phyloP scores from a whole-genome alignment of 64 coral and sea anemone genomes.

The Exaiptasia diaphana region DNA sequence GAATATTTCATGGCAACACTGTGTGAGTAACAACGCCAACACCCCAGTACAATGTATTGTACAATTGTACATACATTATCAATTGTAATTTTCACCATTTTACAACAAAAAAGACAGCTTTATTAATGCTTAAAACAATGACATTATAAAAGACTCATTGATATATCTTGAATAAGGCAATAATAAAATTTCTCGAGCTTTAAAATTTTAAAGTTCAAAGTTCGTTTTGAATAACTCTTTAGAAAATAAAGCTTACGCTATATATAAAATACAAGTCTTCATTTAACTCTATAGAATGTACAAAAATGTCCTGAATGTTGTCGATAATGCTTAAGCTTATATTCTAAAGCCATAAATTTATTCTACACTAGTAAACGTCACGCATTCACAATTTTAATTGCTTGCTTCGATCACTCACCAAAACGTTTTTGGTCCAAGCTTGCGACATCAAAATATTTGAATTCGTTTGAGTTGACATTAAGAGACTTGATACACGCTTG shows the following conservation, averaged over 20 bases:
- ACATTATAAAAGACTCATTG: no score
- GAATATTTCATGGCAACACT: no score
- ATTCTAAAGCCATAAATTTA: not conserved
- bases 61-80: no score
- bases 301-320: not conserved
- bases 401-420: slow-evolving; percentile 31
- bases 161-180: no score
- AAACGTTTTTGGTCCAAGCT: slow-evolving; percentile 67
- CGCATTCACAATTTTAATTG: not conserved
- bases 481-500: slow-evolving; percentile 56
- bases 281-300: not conserved
- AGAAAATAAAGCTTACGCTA: no score
- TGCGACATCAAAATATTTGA: slow-evolving; percentile 77
- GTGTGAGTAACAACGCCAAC: no score
- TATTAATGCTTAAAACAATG: no score
- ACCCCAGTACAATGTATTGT: no score
- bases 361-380: not conserved
- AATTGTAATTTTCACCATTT: not conserved
- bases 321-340: not conserved
- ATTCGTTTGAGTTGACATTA: slow-evolving; percentile 63
- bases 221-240: not conserved
- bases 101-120: not conserved
- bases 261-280: no score
- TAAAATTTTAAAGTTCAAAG: not conserved
- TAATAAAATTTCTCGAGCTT: not conserved